phyloP scores from a whole-genome alignment of 2,113 vertebrate species.

The Psophia crepitans region DNA sequence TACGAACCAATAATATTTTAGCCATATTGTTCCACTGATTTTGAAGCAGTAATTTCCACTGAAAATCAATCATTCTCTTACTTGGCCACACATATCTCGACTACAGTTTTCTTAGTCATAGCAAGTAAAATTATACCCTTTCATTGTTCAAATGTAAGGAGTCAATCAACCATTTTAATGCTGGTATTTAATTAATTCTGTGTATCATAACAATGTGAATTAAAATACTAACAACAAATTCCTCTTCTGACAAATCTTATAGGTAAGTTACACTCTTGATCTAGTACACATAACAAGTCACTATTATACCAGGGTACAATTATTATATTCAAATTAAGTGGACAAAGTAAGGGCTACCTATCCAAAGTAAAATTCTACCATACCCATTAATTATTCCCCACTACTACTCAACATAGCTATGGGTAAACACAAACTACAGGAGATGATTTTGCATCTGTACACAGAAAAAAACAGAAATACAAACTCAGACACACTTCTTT shows the following conservation, averaged over 20 bases:
- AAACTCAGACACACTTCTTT: neutral
- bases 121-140: neutral
- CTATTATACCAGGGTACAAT: neutral
- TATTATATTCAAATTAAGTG: neutral
- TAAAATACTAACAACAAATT: neutral
- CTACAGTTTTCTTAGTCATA: neutral
- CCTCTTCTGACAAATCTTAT: neutral
- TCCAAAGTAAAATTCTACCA: constrained; percentile 5
- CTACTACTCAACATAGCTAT: neutral
- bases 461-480: neutral
- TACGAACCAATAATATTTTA: constrained; percentile 5
- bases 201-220: neutral
- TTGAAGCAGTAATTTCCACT: neutral
- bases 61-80: neutral
- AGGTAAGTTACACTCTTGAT: neutral
- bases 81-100: neutral
- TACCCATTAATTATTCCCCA: neutral
- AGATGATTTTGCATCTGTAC: neutral
- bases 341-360: constrained; percentile 66
- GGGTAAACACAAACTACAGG: neutral
- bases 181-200: neutral
- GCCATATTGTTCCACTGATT: neutral
- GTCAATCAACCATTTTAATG: neutral
- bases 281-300: neutral
- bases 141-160: neutral